phyloP scores from a whole-genome alignment of 2,113 vertebrate species.

The Hystrix cristata region DNA sequence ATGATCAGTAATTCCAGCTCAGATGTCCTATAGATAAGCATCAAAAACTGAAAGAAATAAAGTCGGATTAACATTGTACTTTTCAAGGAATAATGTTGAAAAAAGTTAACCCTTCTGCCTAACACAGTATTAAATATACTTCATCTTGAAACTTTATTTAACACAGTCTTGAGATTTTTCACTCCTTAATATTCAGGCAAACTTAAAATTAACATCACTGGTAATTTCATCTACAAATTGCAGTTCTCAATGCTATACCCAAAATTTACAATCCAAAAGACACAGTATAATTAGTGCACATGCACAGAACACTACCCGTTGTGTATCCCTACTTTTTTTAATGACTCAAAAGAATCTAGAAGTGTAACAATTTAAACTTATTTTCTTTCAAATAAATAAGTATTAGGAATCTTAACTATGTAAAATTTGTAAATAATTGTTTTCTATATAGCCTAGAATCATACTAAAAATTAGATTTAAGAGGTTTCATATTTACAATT shows the following conservation, averaged over 20 bases:
- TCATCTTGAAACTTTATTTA: conserved; percentile 61
- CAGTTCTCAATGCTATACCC: conserved; percentile 56
- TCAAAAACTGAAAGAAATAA: conserved; percentile 39
- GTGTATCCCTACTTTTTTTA: conserved; percentile 71
- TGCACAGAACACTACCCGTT: conserved; percentile 20
- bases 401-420: conserved; percentile 72
- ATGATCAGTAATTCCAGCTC: conserved; percentile 40
- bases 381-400: conserved; percentile 75
- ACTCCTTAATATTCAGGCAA: conserved; percentile 69
- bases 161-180: conserved; percentile 65
- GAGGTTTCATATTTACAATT: conserved; percentile 87
- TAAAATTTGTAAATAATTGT: conserved; percentile 80
- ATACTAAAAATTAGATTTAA: conserved; percentile 78
- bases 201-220: conserved; percentile 21
- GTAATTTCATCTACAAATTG: conserved; percentile 3
- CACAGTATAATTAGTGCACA: background rate
- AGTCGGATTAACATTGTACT: conserved; percentile 28
- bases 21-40: conserved; percentile 54
- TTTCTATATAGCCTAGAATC: conserved; percentile 80
- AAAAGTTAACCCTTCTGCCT: conserved; percentile 42
- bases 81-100: conserved; percentile 45
- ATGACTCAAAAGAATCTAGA: conserved; percentile 38
- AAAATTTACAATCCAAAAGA: conserved; percentile 53
- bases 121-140: conserved; percentile 39
- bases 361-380: conserved; percentile 47